Conservation (phyloP, 35 echinoderm and acorn worm genomes). For the Nesometra sesokonis region DNA sequence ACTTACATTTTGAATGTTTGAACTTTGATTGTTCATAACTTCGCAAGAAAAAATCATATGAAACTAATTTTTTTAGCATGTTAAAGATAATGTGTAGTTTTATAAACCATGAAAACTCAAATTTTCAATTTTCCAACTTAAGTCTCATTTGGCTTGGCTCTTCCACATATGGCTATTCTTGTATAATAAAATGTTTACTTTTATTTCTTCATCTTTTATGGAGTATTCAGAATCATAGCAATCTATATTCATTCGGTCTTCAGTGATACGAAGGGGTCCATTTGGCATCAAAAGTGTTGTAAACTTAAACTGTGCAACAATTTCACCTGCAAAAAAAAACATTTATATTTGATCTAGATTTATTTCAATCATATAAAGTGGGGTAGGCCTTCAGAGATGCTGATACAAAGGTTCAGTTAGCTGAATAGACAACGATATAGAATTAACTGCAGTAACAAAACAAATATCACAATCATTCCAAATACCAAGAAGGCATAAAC, state of each 20-base stretch:
- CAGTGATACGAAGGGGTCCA: conserved; percentile 65
- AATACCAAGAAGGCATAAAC: too few relatives aligned
- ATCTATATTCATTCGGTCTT: conserved; percentile 32
- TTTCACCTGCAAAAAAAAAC: conserved; percentile 43
- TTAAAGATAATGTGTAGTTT: too few relatives aligned
- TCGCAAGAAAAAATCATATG: too few relatives aligned
- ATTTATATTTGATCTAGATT: background rate
- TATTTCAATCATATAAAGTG: background rate
- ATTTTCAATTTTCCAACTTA: too few relatives aligned
- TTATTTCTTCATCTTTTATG: conserved; percentile 57
- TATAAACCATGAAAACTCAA: too few relatives aligned
- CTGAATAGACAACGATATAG: too few relatives aligned
- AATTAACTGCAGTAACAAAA: too few relatives aligned
- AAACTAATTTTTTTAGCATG: too few relatives aligned
- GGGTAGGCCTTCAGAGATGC: background rate
- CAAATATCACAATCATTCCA: too few relatives aligned
- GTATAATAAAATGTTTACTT: conserved; percentile 20
- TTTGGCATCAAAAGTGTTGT: conserved; percentile 93
- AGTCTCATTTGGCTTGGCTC: too few relatives aligned
- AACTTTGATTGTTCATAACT: too few relatives aligned
- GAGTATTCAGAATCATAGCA: conserved; percentile 54
- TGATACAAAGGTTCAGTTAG: background rate
- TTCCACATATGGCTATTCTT: background rate
- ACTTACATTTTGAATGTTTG: too few relatives aligned
- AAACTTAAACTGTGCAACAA: conserved; percentile 98